A percentile compares a stretch with the other conserved stretches of the same genome.
phyloP scores from a whole-genome alignment of 2,113 vertebrate species.

The Dasyornis broadbenti region DNA sequence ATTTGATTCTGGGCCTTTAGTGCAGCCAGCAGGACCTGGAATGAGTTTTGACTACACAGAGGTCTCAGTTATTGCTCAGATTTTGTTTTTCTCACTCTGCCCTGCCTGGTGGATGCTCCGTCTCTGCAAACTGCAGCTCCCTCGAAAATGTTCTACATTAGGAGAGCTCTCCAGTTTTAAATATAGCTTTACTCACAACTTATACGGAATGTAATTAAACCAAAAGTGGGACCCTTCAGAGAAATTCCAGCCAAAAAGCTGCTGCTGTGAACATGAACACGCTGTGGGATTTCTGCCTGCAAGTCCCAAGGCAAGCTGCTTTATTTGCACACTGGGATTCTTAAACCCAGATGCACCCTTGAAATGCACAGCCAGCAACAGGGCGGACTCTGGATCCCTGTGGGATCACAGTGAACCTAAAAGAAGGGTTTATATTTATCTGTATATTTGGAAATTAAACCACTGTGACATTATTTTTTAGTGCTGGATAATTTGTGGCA shows the following conservation, averaged over 20 bases:
- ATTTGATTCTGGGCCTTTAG: not conserved
- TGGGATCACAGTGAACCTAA: not conserved
- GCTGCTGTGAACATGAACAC: not conserved
- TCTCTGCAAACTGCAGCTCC: not conserved
- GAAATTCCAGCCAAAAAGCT: not conserved
- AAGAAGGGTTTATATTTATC: not conserved
- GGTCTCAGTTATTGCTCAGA: not conserved
- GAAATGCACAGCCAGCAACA: not conserved
- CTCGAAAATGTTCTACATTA: not conserved
- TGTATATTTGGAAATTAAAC: not conserved
- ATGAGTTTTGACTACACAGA: not conserved
- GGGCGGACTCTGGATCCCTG: not conserved
- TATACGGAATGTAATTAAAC: constrained; percentile 17
- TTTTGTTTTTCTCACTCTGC: not conserved
- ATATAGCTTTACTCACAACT: not conserved
- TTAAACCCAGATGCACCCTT: not conserved
- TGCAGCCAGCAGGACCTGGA: not conserved
- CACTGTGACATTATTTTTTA: not conserved
- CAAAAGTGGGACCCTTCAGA: not conserved
- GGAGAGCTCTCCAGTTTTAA: not conserved
- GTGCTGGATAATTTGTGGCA: not conserved
- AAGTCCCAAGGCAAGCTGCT: not conserved
- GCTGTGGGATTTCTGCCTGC: not conserved
- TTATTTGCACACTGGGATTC: not conserved
- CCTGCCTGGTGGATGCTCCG: not conserved